These are phyloP conservation scores for Amiota mariae DNA, from an alignment of 2,888 invertebrate species.

Conservation along the genomic window DNA sequence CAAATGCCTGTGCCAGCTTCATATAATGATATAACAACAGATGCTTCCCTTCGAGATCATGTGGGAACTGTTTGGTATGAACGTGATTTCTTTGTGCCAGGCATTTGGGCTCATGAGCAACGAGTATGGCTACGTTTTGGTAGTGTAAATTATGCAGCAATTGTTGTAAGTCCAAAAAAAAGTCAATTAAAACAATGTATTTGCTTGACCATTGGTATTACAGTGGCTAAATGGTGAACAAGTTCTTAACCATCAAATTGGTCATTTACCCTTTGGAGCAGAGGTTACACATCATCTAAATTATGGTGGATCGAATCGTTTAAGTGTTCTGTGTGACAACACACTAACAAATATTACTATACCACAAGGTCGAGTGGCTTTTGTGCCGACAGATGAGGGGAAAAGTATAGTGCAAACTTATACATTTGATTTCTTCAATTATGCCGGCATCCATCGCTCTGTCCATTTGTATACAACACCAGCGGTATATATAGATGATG, in stretches of 20 bases:
- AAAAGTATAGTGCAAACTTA: conserved; percentile 81
- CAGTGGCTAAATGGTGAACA: conserved; percentile 92
- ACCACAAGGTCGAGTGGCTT: conserved; percentile 86
- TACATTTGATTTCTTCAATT: conserved; percentile 98
- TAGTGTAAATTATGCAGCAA: conserved; percentile 91
- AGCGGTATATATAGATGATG: conserved; percentile 85
- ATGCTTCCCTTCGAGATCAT: conserved; percentile 85
- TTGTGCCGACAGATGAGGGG: conserved; percentile 77
- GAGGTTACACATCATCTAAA: conserved; percentile 82
- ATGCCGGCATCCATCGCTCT: conserved; percentile 96
- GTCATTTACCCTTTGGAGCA: conserved; percentile 94
- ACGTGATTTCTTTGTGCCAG: conserved; percentile 85
- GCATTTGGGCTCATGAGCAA: conserved; percentile 78
- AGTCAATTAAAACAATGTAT: background rate
- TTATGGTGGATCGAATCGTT: conserved; percentile 81
- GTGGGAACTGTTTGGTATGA: conserved; percentile 98
- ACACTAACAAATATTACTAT: conserved; percentile 88
- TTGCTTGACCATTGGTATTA: conserved; percentile 44
- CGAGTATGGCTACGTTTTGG: conserved; percentile 91
- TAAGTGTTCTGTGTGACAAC: conserved; percentile 96
- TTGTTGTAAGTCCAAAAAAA: conserved; percentile 80
- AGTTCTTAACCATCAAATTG: conserved; percentile 89
- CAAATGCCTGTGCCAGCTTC: conserved; percentile 97
- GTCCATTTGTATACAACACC: conserved; percentile 93
- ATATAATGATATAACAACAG: conserved; percentile 93